phyloP scores from a whole-genome alignment of 2,113 vertebrate genomes.

The Crocuta crocuta region DNA sequence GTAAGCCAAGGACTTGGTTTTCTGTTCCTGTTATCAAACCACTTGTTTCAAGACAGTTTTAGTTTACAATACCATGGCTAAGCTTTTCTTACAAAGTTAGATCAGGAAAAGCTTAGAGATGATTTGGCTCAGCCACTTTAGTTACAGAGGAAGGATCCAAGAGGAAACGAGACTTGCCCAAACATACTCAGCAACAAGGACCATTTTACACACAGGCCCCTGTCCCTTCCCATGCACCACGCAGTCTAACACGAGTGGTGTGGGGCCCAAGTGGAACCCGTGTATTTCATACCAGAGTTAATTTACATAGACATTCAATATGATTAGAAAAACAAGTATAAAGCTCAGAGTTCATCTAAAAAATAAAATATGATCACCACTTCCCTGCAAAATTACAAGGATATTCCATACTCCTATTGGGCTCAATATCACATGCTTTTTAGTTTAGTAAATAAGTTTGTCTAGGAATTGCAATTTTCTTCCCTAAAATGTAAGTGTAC shows the following conservation, averaged over 20 bases:
- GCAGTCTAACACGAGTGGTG: fast-evolving
- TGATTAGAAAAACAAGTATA: neutral
- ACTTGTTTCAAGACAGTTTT: slow-evolving; percentile 19
- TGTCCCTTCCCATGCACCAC: fast-evolving
- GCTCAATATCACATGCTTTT: neutral
- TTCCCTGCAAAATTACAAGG: neutral
- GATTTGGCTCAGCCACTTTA: slow-evolving; percentile 57
- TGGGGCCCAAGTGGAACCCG: neutral
- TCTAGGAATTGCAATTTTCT: neutral
- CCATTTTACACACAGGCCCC: neutral
- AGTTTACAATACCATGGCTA: neutral
- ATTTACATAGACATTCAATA: neutral
- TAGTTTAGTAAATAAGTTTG: neutral
- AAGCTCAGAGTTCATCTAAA: neutral
- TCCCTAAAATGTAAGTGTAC: neutral
- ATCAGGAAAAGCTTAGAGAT: slow-evolving; percentile 8
- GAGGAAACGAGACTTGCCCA: neutral
- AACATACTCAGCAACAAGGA: neutral
- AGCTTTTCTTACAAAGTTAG: slow-evolving; percentile 54
- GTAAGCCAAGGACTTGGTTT: slow-evolving; percentile 19
- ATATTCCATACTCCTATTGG: neutral
- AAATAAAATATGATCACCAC: neutral
- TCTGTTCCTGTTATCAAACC: neutral
- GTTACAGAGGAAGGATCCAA: slow-evolving; percentile 55
- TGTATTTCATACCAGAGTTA: neutral